Evolutionary conservation across 35 echinoderm and acorn worm species (phyloP), one percentile per base, ranked within the genome.

Genomic region (Strongylocentrotus purpuratus): DNA sequence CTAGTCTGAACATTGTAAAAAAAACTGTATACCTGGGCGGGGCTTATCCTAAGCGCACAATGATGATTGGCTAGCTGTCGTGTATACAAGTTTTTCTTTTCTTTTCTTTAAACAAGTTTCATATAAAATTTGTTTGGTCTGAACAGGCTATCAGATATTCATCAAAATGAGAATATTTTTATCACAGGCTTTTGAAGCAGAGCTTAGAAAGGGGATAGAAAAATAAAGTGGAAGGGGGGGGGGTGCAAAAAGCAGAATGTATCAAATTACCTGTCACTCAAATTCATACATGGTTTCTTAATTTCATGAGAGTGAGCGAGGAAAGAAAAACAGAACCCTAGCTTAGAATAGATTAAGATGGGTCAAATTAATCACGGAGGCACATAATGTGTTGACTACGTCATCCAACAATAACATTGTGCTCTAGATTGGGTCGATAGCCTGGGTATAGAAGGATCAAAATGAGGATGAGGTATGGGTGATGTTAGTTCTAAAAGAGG

Each of bases 251-350:
- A 78, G 7, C 7, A 78, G 5, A 78, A 78, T n/a, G 65, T 78
- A 78, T 78, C 65, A 78, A 78, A 78, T 78, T 28, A 78, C 65
- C 65, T 78, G 65, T 78, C 65, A 78, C 65, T 78, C 65, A 78
- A 78, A 78, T 28, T 22, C 65, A 78, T 78, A n/a, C 65, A 78
- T 28, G 65, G 20, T 28, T 78, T 22, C 65, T 28, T 78, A 78
- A 78, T 78, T 78, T 78, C 65, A 78, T n/a, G 22, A 22, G 65
- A 78, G 20, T n/a, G 18, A 78, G 28, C n/a, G 18, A 78, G 65
- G 28, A 4, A 78, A 22, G 7, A 78, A 78, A 22, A 78, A 28
- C 28, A 55, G 50, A 78, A 78, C 20, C 20, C 20, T 28, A 28
- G 65, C 28, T 28, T 7, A 78, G 65, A 78, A 78, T 78, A 78